Conservation (phyloP, 2,113 vertebrate genomes). For the Felis catus region DNA sequence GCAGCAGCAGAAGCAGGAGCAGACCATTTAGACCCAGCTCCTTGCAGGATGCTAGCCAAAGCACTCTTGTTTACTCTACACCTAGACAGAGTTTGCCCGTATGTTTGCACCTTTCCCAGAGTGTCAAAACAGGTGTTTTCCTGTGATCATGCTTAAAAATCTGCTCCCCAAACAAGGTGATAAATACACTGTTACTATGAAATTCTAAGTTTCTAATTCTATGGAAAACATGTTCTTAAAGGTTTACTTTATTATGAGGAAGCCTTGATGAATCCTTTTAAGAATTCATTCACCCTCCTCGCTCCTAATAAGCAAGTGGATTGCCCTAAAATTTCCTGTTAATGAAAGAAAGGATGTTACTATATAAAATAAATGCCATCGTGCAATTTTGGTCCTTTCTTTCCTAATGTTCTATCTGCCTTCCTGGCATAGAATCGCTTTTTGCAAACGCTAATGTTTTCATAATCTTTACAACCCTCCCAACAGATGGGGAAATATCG, state of each 20-base stretch:
- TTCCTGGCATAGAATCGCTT: not conserved
- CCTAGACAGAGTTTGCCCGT: not conserved
- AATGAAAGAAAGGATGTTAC: constrained; percentile 13
- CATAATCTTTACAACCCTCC: constrained; percentile 35
- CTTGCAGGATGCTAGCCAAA: constrained; percentile 69
- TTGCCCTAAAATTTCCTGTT: not conserved
- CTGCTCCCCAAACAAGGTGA: constrained; percentile 31
- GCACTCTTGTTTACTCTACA: constrained; percentile 18
- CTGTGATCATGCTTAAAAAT: not conserved
- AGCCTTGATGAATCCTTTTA: not conserved
- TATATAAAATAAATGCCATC: not conserved
- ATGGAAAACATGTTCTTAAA: not conserved
- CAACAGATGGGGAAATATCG: constrained; percentile 8
- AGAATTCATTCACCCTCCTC: not conserved
- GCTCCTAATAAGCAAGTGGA: not conserved
- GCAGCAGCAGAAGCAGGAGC: constrained; percentile 71
- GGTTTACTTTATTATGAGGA: not conserved
- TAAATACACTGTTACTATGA: constrained; percentile 1
- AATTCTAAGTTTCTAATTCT: not conserved
- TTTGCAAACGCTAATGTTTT: constrained; percentile 26
- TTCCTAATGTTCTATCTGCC: constrained; percentile 14
- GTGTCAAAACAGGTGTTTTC: constrained; percentile 51
- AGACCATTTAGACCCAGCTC: constrained; percentile 56
- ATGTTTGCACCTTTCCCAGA: not conserved
- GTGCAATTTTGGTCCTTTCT: not conserved